Percentiles rank a stretch among this genome's conserved stretches.
Conservation (phyloP, 1,140 invertebrate species). For the Holcopasites calliopsidis region DNA sequence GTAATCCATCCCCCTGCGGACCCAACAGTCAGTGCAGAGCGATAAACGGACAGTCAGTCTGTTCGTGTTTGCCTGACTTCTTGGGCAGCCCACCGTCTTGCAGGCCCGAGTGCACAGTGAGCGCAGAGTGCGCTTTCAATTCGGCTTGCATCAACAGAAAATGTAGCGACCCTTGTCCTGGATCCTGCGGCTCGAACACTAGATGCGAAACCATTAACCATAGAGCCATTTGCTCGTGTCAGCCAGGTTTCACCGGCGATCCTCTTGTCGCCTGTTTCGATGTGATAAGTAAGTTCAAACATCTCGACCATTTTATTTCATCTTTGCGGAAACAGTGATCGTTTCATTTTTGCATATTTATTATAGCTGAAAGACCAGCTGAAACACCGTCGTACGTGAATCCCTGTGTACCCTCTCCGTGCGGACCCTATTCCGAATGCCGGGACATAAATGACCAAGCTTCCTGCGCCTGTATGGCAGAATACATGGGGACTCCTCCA, state of each 20-base stretch:
- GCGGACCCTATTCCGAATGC: slow-evolving; percentile 79
- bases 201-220: slow-evolving; percentile 81
- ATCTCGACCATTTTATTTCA: not conserved
- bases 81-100: slow-evolving; percentile 80
- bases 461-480: slow-evolving; percentile 83
- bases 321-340: not conserved
- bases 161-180: slow-evolving; percentile 81
- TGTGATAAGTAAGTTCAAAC: slow-evolving; percentile 74
- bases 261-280: slow-evolving; percentile 80
- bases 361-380: not conserved
- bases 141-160: slow-evolving; percentile 79
- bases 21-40: slow-evolving; percentile 80
- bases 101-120: slow-evolving; percentile 79
- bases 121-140: slow-evolving; percentile 77
- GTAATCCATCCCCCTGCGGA: slow-evolving; percentile 81
- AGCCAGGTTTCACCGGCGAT: slow-evolving; percentile 79
- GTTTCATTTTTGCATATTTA: not conserved
- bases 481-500: slow-evolving; percentile 82
- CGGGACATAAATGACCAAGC: slow-evolving; percentile 70
- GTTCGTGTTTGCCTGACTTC: slow-evolving; percentile 79
- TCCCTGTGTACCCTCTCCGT: slow-evolving; percentile 80
- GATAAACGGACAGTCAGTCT: slow-evolving; percentile 78
- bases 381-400: slow-evolving; percentile 56
- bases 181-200: slow-evolving; percentile 78
- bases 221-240: slow-evolving; percentile 81